Base-by-base conservation (phyloP, 2,797 vertebrate genomes). In the Taeniopygia guttata region DNA sequence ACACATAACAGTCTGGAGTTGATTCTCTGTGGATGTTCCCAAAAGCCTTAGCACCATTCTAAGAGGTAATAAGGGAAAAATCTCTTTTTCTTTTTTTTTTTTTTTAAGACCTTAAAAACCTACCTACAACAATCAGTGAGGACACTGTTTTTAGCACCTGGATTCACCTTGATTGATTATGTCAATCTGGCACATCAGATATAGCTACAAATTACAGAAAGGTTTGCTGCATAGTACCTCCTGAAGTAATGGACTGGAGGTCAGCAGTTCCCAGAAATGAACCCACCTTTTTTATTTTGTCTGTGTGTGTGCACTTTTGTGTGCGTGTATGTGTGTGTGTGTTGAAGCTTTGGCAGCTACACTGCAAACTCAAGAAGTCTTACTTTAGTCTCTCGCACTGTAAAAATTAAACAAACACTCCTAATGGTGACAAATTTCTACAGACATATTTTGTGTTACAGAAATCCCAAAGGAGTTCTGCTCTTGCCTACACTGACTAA, bases 401-500 rank as follows among this genome's bases (percentile, higher is more conserved):
- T 54, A 68, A 94, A 91, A 89, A 74, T 73, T 67, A 89, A 91
- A 93, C 81, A 85, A 94, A 87, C 60, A 77, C 32, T 72, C 27
- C 40, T 68, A 75, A 84, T 84, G 79, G 40, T 74, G 49, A 77
- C 22, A 46, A 40, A 75, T 84, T 80, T 45, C 84, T 86, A 49
- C 18, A 23, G 7, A 42, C 0, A 1, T 29, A 52, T 89, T 87
- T 94, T 36, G 88, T 54, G 60, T 4, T 11, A 55, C 25, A 64
- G 51, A 92, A 90, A 58, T 80, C 38, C 22, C 34, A 34, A 69
- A 73, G 18, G 38, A 89, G 86, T 82, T 75, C n/a, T 84, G 20
- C 25, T 77, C 58, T 88, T 51, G 34, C 21, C 58, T 51, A 79
- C 34, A 73, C 21, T 75, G 38, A 46, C 40, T 59, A 52, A 78